Evolutionary conservation across 2,113 vertebrate species (phyloP), one percentile per base, ranked within the genome.

Genomic region (Brachyhypopomus occidentalis): DNA sequence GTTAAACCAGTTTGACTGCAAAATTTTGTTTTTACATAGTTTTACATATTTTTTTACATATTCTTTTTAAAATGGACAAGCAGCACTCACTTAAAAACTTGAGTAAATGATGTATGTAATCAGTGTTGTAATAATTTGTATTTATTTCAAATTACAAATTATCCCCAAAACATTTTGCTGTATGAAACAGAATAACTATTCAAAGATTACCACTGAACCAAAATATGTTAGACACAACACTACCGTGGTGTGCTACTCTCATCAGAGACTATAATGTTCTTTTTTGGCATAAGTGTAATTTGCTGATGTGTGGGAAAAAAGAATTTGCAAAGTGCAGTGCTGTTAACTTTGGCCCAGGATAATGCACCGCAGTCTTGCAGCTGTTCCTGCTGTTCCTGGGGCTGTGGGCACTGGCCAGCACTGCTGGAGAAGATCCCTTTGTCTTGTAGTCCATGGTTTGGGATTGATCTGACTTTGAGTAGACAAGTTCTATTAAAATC

Each of bases 241-340:
- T 30, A 34, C 22, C 7, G 34, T 70, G 3, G 19, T 72, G 9
- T 63, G 19, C 14, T 48, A 23, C 12, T 62, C 20, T 60, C 66
- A 79, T 48, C 69, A 23, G 56, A 72, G 34, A 63, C 69, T 34
- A 72, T 63, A 80, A 80, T 60, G 30, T 55, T 63, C 38, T 72
- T 79, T 72, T 36, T 72, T 36, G 38, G 77, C 67, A 56, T 45
- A 63, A 72, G 48, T 72, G 45, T 72, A 80, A 71, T 64, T 72
- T 80, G 78, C 78, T 80, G 69, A 80, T 36, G 69, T 80, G 19
- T 72, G 69, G 38, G 30, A 56, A 60, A 79, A 71, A 64, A 20
- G 20, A 22, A 41, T 70, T 22, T 70, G 34, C 2, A 58, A 79
- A 79, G 69, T 79, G 78, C 78, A 72, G 34, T 19, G 78, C 69